Conservation (phyloP, 2,113 vertebrate genomes). For the Crotalus horridus region DNA sequence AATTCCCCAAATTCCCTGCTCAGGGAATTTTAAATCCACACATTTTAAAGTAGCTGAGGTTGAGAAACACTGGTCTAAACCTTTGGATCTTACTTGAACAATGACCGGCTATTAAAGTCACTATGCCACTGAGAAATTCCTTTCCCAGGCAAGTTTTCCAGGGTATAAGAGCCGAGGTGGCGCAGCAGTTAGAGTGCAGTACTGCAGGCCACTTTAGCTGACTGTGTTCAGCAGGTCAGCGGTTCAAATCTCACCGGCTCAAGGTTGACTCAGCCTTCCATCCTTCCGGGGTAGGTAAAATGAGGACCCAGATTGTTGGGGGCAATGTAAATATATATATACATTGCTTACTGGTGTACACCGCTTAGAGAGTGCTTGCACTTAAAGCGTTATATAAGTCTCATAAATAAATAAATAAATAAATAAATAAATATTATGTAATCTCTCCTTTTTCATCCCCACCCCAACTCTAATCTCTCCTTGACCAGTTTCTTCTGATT, state of each 20-base stretch:
- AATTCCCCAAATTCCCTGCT: background rate
- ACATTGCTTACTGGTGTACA: no score
- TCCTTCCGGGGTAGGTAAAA: no score
- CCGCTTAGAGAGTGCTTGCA: no score
- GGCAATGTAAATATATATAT: accelerated
- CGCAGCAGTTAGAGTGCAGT: no score
- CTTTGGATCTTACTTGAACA: background rate
- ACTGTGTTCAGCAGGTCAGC: no score
- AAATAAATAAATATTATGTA: background rate
- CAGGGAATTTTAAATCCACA: background rate
- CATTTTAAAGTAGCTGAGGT: background rate
- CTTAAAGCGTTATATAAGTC: no score
- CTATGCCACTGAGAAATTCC: background rate
- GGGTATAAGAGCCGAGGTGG: background rate
- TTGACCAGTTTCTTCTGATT: background rate
- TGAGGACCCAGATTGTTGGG: no score
- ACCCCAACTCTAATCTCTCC: background rate
- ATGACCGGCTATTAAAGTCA: background rate
- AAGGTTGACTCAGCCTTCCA: no score
- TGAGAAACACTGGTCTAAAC: background rate
- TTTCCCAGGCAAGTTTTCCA: background rate
- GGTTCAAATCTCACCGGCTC: no score
- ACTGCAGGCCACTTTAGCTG: no score
- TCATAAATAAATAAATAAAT: no score
- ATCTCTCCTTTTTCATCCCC: background rate